Evolutionary conservation across 2,797 vertebrate species (phyloP).

Genomic region (Oreonectes daqikongensis): DNA sequence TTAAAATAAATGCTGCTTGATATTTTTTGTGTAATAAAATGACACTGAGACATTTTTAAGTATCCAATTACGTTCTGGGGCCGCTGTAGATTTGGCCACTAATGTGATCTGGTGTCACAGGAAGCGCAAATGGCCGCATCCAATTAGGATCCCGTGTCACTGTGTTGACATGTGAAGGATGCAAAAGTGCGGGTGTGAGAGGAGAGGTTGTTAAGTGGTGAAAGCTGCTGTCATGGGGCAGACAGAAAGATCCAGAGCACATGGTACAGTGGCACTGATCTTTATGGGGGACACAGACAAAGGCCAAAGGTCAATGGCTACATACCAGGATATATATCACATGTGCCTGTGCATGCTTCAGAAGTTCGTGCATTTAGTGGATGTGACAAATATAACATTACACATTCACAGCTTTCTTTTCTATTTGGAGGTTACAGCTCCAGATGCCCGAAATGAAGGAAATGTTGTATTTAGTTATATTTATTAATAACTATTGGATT

Average conservation of each 20-base stretch:
- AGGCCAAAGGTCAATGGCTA: slow-evolving; percentile 31
- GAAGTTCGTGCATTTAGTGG: slow-evolving; percentile 12
- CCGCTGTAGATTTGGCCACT: slow-evolving; percentile 13
- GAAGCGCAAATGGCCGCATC: slow-evolving; percentile 61
- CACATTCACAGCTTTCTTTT: slow-evolving; percentile 17
- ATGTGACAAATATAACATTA: slow-evolving; percentile 25
- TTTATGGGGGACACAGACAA: slow-evolving; percentile 16
- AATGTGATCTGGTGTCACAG: slow-evolving; percentile 66
- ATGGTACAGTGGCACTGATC: slow-evolving; percentile 57
- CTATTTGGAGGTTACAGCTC: slow-evolving; percentile 22
- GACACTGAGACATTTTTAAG: slow-evolving; percentile 2
- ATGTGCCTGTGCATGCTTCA: slow-evolving; percentile 30
- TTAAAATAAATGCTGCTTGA: background rate
- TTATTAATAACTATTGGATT: too few relatives aligned
- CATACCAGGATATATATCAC: slow-evolving; percentile 23
- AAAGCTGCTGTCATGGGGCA: slow-evolving; percentile 65
- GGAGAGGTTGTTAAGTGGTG: slow-evolving; percentile 60
- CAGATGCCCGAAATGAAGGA: slow-evolving; percentile 9
- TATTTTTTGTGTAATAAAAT: slow-evolving; percentile 8
- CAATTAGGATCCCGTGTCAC: slow-evolving; percentile 78
- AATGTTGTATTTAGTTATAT: slow-evolving; percentile 7
- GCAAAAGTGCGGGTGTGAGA: slow-evolving; percentile 56
- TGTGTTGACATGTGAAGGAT: slow-evolving; percentile 74
- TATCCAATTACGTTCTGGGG: slow-evolving; percentile 9
- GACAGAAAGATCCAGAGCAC: slow-evolving; percentile 67